Evolutionary conservation across 2,113 vertebrate genomes (phyloP).

Genomic region (Corythornis madagascariensis): DNA sequence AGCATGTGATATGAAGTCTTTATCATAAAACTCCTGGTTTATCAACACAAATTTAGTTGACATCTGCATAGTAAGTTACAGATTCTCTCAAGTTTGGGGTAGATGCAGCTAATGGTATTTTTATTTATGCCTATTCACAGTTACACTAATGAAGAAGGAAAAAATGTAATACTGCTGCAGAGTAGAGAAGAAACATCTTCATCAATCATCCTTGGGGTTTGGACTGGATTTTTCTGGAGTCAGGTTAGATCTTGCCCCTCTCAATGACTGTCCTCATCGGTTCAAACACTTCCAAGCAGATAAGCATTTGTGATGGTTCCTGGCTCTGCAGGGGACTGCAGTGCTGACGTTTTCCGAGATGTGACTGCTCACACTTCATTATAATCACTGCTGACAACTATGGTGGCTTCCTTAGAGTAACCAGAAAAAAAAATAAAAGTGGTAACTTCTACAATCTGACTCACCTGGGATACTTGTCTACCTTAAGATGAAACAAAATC

Average conservation of each 20-base stretch:
- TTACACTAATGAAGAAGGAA: background rate
- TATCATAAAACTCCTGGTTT: background rate
- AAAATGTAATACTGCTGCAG: background rate
- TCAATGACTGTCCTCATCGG: background rate
- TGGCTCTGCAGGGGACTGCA: background rate
- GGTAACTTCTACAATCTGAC: background rate
- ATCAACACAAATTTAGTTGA: background rate
- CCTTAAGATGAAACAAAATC: background rate
- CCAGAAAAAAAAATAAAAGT: background rate
- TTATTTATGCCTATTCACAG: background rate
- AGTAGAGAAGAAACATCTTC: background rate
- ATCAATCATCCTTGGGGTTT: background rate
- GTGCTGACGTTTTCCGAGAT: background rate
- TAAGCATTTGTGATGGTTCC: background rate
- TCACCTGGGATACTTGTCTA: background rate
- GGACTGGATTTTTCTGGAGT: background rate
- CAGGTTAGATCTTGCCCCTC: background rate
- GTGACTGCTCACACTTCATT: background rate
- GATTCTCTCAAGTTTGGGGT: accelerated
- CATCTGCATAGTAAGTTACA: background rate
- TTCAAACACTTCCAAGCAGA: background rate
- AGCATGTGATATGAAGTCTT: background rate
- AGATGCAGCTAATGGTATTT: background rate
- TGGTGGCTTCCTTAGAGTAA: background rate
- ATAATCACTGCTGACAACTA: background rate